phyloP scores from a whole-genome alignment of 2,113 vertebrate species.

The Neodontobutis hainanensis region DNA sequence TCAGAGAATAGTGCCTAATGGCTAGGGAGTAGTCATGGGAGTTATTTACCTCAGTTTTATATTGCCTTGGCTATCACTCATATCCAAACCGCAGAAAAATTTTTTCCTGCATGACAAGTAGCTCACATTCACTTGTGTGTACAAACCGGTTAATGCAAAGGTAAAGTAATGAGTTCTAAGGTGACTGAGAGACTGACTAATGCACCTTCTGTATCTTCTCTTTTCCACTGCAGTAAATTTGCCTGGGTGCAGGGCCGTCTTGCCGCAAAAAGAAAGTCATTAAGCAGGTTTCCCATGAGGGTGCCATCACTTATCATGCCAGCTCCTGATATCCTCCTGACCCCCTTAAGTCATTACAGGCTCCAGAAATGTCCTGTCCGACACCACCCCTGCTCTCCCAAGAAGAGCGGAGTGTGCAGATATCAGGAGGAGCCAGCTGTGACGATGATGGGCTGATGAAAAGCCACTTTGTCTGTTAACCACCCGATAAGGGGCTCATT shows the following conservation, averaged over 20 bases:
- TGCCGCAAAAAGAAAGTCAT: constrained; percentile 59
- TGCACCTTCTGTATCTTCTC: constrained; percentile 31
- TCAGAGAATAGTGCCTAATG: neutral
- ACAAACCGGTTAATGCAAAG: too few relatives aligned
- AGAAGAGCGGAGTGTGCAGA: constrained; percentile 35
- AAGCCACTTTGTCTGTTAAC: constrained; percentile 39
- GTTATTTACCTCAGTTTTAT: constrained; percentile 18
- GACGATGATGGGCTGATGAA: constrained; percentile 51
- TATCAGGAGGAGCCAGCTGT: constrained; percentile 38
- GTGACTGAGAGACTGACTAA: neutral
- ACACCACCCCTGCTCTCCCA: constrained; percentile 35
- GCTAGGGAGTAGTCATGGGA: too few relatives aligned
- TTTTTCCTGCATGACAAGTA: too few relatives aligned
- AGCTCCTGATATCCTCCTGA: constrained; percentile 68
- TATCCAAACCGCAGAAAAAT: too few relatives aligned
- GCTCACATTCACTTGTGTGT: too few relatives aligned
- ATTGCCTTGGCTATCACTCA: too few relatives aligned
- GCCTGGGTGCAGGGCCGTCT: constrained; percentile 30
- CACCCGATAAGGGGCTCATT: constrained; percentile 41
- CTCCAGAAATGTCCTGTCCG: constrained; percentile 46
- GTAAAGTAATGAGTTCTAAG: constrained; percentile 2
- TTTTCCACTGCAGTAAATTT: constrained; percentile 52
- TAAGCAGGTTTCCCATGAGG: constrained; percentile 62
- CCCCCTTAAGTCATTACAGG: constrained; percentile 69
- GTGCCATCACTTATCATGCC: constrained; percentile 67